phyloP scores from a whole-genome alignment of 2,797 vertebrate species.

The Pelobates cultripes region DNA sequence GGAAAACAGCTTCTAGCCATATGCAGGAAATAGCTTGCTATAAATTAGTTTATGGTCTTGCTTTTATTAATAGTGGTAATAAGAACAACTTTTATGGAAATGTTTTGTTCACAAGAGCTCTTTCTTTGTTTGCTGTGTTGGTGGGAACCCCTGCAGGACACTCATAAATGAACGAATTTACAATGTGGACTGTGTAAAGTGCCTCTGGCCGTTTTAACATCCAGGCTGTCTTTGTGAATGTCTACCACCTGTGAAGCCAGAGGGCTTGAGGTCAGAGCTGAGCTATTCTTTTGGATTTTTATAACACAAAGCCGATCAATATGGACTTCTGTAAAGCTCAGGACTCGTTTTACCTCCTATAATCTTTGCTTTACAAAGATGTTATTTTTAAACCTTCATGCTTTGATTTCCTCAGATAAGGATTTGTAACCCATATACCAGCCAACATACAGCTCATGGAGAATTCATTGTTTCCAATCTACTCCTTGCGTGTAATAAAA shows the following conservation, averaged over 20 bases:
- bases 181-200: constrained; percentile 68
- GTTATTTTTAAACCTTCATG: constrained; percentile 47
- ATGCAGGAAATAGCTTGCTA: constrained; percentile 57
- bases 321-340: constrained; percentile 64
- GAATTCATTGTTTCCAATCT: neutral
- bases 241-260: constrained; percentile 70
- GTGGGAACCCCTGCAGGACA: constrained; percentile 65
- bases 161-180: constrained; percentile 73
- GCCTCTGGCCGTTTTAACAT: constrained; percentile 65
- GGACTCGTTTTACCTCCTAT: constrained; percentile 68
- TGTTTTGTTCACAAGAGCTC: constrained; percentile 60
- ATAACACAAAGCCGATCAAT: constrained; percentile 57
- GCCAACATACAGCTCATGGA: neutral
- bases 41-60: constrained; percentile 64
- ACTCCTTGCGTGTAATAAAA: neutral
- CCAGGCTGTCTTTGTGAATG: constrained; percentile 64
- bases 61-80: constrained; percentile 66
- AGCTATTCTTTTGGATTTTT: constrained; percentile 61
- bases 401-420: constrained; percentile 30
- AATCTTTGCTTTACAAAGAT: constrained; percentile 63
- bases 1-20: neutral
- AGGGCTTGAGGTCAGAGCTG: constrained; percentile 62
- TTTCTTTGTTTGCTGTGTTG: constrained; percentile 64
- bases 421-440: constrained; percentile 25
- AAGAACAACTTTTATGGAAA: constrained; percentile 65